Evolutionary conservation across 2,113 vertebrate genomes (phyloP).

Genomic region (Scomber scombrus): DNA sequence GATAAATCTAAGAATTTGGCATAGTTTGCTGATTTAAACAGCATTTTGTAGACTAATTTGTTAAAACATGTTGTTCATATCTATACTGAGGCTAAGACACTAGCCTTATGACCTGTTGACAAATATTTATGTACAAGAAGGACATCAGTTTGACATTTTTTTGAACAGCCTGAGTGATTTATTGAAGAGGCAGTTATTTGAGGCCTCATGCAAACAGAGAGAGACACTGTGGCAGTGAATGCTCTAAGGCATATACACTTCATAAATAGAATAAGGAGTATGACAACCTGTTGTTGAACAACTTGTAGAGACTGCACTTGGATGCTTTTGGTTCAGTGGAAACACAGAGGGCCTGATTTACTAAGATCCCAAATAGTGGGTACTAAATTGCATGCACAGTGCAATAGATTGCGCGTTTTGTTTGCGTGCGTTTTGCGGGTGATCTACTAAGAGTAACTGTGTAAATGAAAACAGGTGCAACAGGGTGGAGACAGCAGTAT

Average conservation of each 20-base stretch:
- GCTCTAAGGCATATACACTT: neutral
- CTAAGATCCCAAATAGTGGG: too few relatives aligned
- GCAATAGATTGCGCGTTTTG: too few relatives aligned
- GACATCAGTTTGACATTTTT: neutral
- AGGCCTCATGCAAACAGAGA: constrained; percentile 2
- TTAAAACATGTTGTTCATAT: too few relatives aligned
- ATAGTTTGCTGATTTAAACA: too few relatives aligned
- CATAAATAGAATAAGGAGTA: neutral
- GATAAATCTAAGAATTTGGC: too few relatives aligned
- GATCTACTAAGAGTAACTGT: too few relatives aligned
- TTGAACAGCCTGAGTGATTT: neutral
- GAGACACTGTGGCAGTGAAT: neutral
- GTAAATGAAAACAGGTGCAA: too few relatives aligned
- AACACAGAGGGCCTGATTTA: neutral
- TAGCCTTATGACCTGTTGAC: neutral
- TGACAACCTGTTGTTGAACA: neutral
- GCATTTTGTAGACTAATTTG: too few relatives aligned
- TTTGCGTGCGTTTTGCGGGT: too few relatives aligned
- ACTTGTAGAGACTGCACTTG: neutral
- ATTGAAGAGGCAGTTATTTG: neutral
- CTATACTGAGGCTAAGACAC: too few relatives aligned
- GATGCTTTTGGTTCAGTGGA: constrained; percentile 3
- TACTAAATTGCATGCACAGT: too few relatives aligned
- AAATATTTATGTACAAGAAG: neutral
- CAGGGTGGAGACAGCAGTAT: too few relatives aligned